These are phyloP conservation scores for Bhutanitis thaidina DNA, from an alignment of 2,888 invertebrate genomes.

Conservation along the genomic window DNA sequence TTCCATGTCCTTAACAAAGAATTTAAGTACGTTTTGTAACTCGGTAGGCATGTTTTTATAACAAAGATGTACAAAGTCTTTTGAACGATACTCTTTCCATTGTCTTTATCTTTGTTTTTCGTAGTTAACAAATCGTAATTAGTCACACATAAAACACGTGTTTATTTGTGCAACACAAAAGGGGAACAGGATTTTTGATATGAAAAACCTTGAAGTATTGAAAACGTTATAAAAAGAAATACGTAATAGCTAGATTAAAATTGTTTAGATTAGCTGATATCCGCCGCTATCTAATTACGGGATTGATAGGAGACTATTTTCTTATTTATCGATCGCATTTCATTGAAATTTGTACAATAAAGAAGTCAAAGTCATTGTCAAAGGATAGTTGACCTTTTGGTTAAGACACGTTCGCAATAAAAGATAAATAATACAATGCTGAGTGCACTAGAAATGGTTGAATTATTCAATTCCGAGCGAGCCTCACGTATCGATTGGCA, in stretches of 20 bases:
- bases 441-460: conserved; percentile 8
- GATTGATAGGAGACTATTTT: conserved; percentile 6
- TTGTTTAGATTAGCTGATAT: conserved; percentile 21
- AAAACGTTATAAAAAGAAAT: conserved; percentile 1
- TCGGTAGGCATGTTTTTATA: conserved; percentile 16
- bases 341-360: conserved; percentile 1
- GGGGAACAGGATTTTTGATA: conserved; percentile 32
- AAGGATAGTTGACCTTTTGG: conserved; percentile 9
- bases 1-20: conserved; percentile 28
- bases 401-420: conserved; percentile 4
- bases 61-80: conserved; percentile 29
- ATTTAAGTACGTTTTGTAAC: conserved; percentile 23
- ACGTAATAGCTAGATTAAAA: conserved; percentile 18
- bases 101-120: conserved; percentile 31
- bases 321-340: conserved; percentile 2
- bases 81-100: conserved; percentile 22
- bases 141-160: conserved; percentile 3
- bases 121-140: conserved; percentile 30
- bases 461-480: conserved; percentile 3
- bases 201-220: conserved; percentile 27
- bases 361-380: conserved; percentile 18
- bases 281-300: conserved; percentile 16
- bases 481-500: not conserved
- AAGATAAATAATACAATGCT: conserved; percentile 4
- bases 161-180: conserved; percentile 6